Evolutionary conservation across 2,888 invertebrate species (phyloP), one percentile per base, ranked within the genome.

Genomic region (Macrophya alboannulata): DNA sequence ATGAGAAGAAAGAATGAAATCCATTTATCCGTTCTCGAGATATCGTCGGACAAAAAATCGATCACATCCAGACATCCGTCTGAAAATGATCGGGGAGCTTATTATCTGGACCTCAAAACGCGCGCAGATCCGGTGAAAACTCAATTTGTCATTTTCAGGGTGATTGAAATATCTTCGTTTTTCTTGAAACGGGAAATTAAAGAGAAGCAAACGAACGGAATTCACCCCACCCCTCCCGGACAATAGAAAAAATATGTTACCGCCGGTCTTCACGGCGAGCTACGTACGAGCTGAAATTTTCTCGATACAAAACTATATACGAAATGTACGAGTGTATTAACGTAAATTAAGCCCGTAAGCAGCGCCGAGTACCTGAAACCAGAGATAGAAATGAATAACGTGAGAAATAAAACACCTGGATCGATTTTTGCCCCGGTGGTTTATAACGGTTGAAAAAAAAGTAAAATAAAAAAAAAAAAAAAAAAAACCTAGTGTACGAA

Each of bases 321-420:
- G 68, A 68, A 37, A 68, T 68, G n/a, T n/a, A 68, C 68, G 68
- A 37, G 68, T 37, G 68, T 37, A 68, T 68, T 68, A 68, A 68
- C 68, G 15, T 37, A 25, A 37, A 68, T 68, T 37, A 25, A 37
- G 68, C 68, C 37, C 37, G 37, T 68, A 37, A 68, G 31, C 37
- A 68, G 37, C 37, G 25, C 21, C 25, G 62, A 12, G 62, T 48
- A 48, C 48, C 4, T 25, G 4, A 12, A 62, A 62, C 25, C 25
- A 74, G 74, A 25, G 43, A 45, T 74, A 21, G 45, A 48, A 68
- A 68, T 68, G 31, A 68, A 68, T 15, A 68, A 37, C 68, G 45
- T 45, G 25, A 43, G 74, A 45, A 45, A 74, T 43, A 45, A 48
- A 74, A 45, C 21, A 74, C 5, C n/a, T 21, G 43, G 62, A 21